These are phyloP conservation scores for Plecturocebus donacophilus DNA, from an alignment of 2,113 vertebrate genomes.

Conservation along the genomic window DNA sequence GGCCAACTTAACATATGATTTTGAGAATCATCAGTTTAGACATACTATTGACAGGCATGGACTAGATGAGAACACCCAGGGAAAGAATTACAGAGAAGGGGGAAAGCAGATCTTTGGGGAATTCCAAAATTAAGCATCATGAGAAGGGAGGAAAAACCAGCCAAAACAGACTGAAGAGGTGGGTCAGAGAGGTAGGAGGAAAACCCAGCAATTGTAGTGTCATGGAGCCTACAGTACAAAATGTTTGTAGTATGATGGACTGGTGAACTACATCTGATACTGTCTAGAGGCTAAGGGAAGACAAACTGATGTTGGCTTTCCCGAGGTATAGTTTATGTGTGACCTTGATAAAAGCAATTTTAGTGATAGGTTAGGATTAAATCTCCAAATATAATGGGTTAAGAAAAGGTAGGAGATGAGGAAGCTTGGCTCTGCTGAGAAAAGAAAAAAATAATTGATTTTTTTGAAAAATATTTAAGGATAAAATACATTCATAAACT, in stretches of 20 bases:
- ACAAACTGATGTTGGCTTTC: background rate
- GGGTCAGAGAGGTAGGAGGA: background rate
- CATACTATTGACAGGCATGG: background rate
- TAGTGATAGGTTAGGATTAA: constrained; percentile 9
- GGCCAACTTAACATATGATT: background rate
- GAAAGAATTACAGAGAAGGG: background rate
- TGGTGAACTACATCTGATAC: background rate
- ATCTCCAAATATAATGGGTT: background rate
- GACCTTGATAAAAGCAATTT: constrained; percentile 12
- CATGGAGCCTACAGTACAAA: background rate
- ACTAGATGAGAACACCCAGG: background rate
- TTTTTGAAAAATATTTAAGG: background rate
- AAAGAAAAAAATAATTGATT: background rate
- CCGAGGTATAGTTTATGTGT: background rate
- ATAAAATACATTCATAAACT: background rate
- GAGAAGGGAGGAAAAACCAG: background rate
- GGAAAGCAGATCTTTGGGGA: background rate
- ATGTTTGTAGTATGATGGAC: background rate
- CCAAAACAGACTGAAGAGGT: background rate
- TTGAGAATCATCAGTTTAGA: background rate
- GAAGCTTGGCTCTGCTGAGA: background rate
- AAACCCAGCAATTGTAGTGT: background rate
- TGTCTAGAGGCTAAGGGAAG: background rate
- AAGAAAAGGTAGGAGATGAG: background rate
- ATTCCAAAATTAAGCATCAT: background rate